Evolutionary conservation across 2,888 invertebrate genomes (phyloP), one percentile per base, ranked within the genome.

Genomic region (Saturnia japonica): DNA sequence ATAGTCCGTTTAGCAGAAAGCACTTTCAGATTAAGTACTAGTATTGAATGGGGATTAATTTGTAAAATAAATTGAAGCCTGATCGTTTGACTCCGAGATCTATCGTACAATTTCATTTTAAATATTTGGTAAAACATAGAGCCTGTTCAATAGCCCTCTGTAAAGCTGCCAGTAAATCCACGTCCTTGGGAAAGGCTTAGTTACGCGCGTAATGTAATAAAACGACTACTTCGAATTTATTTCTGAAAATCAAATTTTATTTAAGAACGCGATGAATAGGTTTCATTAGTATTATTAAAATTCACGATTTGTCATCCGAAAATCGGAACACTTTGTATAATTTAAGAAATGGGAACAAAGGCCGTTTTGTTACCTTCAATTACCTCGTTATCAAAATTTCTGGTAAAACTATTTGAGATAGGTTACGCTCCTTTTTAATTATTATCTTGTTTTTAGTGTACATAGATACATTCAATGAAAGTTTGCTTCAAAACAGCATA

Each of bases 261-360:
- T 25, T 40, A 54, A 67, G 54, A 54, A 42, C 54, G 54, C 42
- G 67, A 67, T 67, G 70, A 70, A 70, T 70, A 67, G 70, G n/a
- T 67, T 70, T 54, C 66, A 70, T 70, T 67, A 70, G 67, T 51
- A 43, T 70, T 54, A 70, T 67, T 67, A 54, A 70, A 67, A 54
- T 70, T 67, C 70, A 67, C 67, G 66, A 70, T 70, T 70, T 67
- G 70, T 70, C 70, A 51, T 54, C 54, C 51, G 64, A 54, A 34
- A 67, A 70, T 70, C 25, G 64, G 42, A 70, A 67, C 54, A 42
- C 54, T 70, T 69, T 67, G 47, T 34, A 45, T 69, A 60, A 70
- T 64, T 51, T 70, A 62, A 25, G 60, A 69, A 42, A 43, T 54
- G 40, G 66, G 70, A 67, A 70, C 66, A 70, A 67, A 70, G 54